A percentile compares a stretch with the other conserved stretches of the same genome.
Evolutionary conservation across 2,888 invertebrate species (phyloP).

Genomic region (Siphlonurus alternatus): DNA sequence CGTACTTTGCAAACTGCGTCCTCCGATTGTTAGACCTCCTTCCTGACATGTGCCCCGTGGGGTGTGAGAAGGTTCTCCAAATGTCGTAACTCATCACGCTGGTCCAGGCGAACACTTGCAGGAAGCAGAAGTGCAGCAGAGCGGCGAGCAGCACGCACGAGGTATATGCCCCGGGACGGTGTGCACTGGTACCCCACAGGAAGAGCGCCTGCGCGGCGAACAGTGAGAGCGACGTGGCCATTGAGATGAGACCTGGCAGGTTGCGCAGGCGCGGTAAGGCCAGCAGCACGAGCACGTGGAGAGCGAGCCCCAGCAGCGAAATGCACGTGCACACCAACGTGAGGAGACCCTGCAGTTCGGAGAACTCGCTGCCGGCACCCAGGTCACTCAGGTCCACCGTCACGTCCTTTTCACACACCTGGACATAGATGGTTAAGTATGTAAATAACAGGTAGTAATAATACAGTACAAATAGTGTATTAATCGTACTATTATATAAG

Average conservation of each 20-base stretch:
- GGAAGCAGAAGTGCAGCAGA: slow-evolving; percentile 25
- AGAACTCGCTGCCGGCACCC: slow-evolving; percentile 12
- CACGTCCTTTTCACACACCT: too few relatives aligned
- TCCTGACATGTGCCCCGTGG: not conserved
- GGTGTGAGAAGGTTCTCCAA: slow-evolving; percentile 24
- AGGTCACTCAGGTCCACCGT: slow-evolving; percentile 2
- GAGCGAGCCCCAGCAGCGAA: slow-evolving; percentile 22
- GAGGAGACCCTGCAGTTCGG: slow-evolving; percentile 17
- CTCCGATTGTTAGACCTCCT: not conserved
- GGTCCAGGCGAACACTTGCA: slow-evolving; percentile 30
- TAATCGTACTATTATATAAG: too few relatives aligned
- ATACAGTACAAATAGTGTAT: too few relatives aligned
- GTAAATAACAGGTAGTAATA: too few relatives aligned
- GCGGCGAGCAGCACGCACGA: slow-evolving; percentile 18
- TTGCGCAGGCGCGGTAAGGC: slow-evolving; percentile 22
- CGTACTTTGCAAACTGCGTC: not conserved
- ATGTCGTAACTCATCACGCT: slow-evolving; percentile 29
- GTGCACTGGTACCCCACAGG: slow-evolving; percentile 9
- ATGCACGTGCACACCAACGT: slow-evolving; percentile 22
- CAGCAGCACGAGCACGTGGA: slow-evolving; percentile 23
- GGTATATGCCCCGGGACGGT: slow-evolving; percentile 1
- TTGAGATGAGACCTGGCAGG: slow-evolving; percentile 26
- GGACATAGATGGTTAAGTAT: too few relatives aligned
- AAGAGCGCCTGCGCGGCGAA: slow-evolving; percentile 23
- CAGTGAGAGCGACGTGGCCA: slow-evolving; percentile 23